Evolutionary conservation across 2,797 vertebrate species (phyloP), one percentile per base, ranked within the genome.

Genomic region (Telmatherina bonti): DNA sequence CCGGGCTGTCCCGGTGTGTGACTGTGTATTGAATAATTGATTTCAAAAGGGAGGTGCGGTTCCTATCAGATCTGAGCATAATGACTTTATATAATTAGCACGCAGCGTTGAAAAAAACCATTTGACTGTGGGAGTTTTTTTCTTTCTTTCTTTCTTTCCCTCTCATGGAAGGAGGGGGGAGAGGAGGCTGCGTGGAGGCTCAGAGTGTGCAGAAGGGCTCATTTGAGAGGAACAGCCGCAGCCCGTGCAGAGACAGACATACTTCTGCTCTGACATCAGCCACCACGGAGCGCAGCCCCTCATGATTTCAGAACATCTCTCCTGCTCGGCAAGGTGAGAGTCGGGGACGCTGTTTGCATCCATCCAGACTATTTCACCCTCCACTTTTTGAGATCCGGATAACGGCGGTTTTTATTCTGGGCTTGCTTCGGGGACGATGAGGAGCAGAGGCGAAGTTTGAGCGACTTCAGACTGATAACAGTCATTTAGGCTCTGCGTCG

Each of bases 81-180:
- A 97, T 97, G 96, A 97, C 96, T 97, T 96, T 96, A 96, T 97
- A 97, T 97, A 97, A 98, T 97, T 97, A 97, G 96, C 95, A 92
- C 94, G 94, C 91, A 87, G 93, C 36, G 80, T 90, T 92, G 67
- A 88, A 91, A 87, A 92, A 87, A 65, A 27, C 18, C 70, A 62
- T 86, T 85, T 89, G 84, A 84, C 80, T 85, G 82, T 81, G 79
- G 69, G 87, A 81, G 83, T 31, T 70, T 70, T n/a, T n/a, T n/a
- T n/a, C n/a, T 79, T 79, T 36, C 45, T 49, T 41, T 59, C 47
- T 61, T 56, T 58, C 26, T 35, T n/a, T 30, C 43, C 33, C 11
- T 11, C 22, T 49, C 22, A 8, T 22, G n/a, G 10, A 8, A 12
- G 13, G 29, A 18, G 63, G 2, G n/a, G n/a, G n/a, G n/a, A n/a